phyloP scores from a whole-genome alignment of 1,140 invertebrate genomes.

The Dryas iulia region DNA sequence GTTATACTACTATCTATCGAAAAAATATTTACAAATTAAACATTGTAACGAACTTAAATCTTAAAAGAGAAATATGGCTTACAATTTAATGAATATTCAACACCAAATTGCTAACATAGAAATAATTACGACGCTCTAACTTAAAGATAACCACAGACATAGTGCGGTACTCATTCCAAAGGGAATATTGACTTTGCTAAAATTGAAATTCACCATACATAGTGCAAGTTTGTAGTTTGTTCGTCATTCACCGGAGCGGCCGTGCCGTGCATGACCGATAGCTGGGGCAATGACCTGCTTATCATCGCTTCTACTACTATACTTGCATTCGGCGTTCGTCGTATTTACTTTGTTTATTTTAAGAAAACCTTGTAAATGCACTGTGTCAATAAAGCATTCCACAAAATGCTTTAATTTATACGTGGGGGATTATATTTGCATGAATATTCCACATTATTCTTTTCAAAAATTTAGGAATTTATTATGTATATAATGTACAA shows the following conservation, averaged over 20 bases:
- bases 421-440: too few relatives aligned
- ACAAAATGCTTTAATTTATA: slow-evolving; percentile 12
- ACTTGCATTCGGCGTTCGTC: slow-evolving; percentile 20
- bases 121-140: not conserved
- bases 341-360: not conserved
- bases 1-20: too few relatives aligned
- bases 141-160: not conserved
- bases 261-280: slow-evolving; percentile 61
- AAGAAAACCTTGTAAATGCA: not conserved
- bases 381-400: not conserved
- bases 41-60: too few relatives aligned
- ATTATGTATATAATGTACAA: not conserved
- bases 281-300: slow-evolving; percentile 58
- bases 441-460: too few relatives aligned
- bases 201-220: slow-evolving; percentile 39
- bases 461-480: too few relatives aligned
- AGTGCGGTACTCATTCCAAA: not conserved
- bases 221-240: slow-evolving; percentile 31
- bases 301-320: slow-evolving; percentile 50
- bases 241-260: slow-evolving; percentile 36
- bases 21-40: too few relatives aligned
- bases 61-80: too few relatives aligned
- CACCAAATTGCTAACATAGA: too few relatives aligned
- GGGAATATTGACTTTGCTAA: slow-evolving; percentile 13
- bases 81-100: too few relatives aligned